Evolutionary conservation across 1,140 invertebrate genomes (phyloP).

Genomic region (Eupristina koningsbergeri): DNA sequence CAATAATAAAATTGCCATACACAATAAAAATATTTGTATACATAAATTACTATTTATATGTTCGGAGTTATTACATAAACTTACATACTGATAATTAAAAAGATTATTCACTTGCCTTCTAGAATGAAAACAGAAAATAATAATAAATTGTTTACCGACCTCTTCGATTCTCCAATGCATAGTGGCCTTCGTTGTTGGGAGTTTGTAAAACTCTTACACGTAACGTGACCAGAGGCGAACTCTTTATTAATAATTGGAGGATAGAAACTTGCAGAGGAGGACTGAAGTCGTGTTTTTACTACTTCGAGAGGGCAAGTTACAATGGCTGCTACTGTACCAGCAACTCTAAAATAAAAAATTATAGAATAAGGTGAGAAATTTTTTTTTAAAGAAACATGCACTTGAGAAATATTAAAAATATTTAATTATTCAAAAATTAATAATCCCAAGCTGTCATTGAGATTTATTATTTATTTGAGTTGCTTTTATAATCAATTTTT

Average conservation of each 20-base stretch:
- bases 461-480: too few relatives aligned
- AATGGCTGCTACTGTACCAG: slow-evolving; percentile 95
- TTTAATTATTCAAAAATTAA: background rate
- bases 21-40: too few relatives aligned
- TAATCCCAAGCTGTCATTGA: background rate
- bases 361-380: background rate
- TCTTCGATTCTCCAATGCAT: slow-evolving; percentile 68
- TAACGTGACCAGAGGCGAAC: slow-evolving; percentile 69
- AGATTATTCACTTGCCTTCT: too few relatives aligned
- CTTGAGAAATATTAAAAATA: background rate
- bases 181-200: slow-evolving; percentile 71
- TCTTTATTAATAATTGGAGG: slow-evolving; percentile 67
- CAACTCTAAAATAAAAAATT: slow-evolving; percentile 78
- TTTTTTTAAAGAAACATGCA: background rate
- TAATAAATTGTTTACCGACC: slow-evolving; percentile 55
- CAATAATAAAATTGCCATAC: too few relatives aligned
- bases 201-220: slow-evolving; percentile 70
- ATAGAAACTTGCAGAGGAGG: slow-evolving; percentile 83
- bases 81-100: too few relatives aligned
- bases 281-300: slow-evolving; percentile 97
- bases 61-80: too few relatives aligned
- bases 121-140: too few relatives aligned
- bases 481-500: too few relatives aligned
- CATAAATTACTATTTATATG: too few relatives aligned
- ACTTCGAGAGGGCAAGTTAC: slow-evolving; percentile 98